Conservation (phyloP, 2,888 invertebrate genomes). For the Micropterix aruncella region DNA sequence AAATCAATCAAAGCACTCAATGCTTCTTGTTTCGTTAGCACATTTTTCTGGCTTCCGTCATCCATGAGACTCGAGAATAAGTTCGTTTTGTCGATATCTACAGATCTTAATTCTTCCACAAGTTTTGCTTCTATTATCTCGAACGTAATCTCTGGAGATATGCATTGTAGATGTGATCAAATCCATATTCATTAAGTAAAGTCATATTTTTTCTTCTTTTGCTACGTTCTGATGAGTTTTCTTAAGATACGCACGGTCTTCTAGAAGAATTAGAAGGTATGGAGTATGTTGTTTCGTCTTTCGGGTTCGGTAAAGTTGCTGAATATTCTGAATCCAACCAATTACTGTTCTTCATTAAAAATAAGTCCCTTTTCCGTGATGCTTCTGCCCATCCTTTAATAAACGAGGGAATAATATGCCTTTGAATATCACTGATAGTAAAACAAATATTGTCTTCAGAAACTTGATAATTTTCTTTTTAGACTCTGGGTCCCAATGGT, state of each 20-base stretch:
- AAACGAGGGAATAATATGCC: no score
- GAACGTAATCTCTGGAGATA: neutral
- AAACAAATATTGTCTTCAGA: no score
- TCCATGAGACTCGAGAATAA: neutral
- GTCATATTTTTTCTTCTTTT: neutral
- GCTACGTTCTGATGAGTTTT: neutral
- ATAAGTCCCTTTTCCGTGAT: neutral
- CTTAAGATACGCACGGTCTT: neutral
- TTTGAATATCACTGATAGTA: neutral
- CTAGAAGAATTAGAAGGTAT: neutral
- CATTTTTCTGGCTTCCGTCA: neutral
- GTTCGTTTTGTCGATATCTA: neutral
- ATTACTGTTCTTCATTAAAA: neutral
- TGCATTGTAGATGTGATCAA: neutral
- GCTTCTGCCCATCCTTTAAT: neutral
- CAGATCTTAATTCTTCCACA: neutral
- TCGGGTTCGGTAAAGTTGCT: neutral
- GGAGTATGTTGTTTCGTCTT: neutral
- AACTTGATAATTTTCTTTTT: no score
- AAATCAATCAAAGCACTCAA: neutral
- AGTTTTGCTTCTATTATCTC: neutral
- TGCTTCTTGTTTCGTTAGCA: neutral
- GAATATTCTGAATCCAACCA: neutral
- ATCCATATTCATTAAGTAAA: no score
- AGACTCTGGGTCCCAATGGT: no score